These are phyloP conservation scores for Rhadinocentrus ornatus DNA, from an alignment of 2,797 vertebrate species.

Conservation along the genomic window DNA sequence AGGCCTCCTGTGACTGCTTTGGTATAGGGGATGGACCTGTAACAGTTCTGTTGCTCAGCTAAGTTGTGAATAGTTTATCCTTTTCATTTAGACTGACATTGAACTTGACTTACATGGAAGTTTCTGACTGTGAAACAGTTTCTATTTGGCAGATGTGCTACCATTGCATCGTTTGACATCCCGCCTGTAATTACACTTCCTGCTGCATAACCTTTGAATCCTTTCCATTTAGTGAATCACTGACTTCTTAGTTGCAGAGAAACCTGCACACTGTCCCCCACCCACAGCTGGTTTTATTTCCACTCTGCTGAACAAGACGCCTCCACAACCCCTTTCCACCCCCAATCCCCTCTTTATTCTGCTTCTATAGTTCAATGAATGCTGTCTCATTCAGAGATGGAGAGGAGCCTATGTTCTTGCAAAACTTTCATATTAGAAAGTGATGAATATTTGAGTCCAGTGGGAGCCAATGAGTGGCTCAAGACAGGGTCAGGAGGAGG, in stretches of 20 bases:
- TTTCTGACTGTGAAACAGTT: background rate
- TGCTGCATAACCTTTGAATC: conserved; percentile 5
- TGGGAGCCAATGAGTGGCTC: background rate
- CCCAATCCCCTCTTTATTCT: conserved; percentile 15
- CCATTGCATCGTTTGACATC: conserved; percentile 9
- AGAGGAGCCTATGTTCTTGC: conserved; percentile 11
- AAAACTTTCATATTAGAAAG: conserved; percentile 32
- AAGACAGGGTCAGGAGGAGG: conserved; percentile 9
- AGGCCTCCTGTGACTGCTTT: no score
- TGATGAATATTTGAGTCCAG: conserved; percentile 38
- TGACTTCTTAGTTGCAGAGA: conserved; percentile 29
- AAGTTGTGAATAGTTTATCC: background rate
- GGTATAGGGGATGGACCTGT: no score
- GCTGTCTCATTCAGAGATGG: conserved; percentile 45
- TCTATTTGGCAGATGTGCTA: background rate
- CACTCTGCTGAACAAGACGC: conserved; percentile 38
- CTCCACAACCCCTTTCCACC: background rate
- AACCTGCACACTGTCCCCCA: conserved; percentile 45
- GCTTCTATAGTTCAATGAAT: conserved; percentile 39
- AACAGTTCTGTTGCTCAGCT: background rate
- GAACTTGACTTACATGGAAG: background rate
- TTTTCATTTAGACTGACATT: background rate
- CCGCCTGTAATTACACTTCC: conserved; percentile 2
- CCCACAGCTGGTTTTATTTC: conserved; percentile 47
- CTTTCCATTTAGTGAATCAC: conserved; percentile 46